Evolutionary conservation across 2,113 vertebrate species (phyloP).

Genomic region (Pan paniscus): DNA sequence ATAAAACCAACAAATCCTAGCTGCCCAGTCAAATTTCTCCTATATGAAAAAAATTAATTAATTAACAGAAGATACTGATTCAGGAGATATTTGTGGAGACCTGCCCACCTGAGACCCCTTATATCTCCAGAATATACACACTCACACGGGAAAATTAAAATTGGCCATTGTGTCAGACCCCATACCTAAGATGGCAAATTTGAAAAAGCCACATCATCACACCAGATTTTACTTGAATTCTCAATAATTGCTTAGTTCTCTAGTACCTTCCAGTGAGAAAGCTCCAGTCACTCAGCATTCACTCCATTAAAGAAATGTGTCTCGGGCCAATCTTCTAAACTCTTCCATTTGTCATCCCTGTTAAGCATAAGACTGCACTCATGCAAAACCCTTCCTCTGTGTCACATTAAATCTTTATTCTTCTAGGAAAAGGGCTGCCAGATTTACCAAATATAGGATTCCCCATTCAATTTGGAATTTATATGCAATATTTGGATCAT

Average conservation of each 20-base stretch:
- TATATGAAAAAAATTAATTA: slow-evolving; percentile 32
- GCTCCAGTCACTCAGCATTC: background rate
- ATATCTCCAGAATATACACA: background rate
- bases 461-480: background rate
- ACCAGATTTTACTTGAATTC: background rate
- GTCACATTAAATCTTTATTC: background rate
- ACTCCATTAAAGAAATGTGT: background rate
- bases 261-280: background rate
- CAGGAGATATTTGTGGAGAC: background rate
- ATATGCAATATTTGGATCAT: background rate
- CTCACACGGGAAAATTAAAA: background rate
- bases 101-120: background rate
- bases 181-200: background rate
- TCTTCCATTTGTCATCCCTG: background rate
- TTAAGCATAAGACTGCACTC: background rate
- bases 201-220: background rate
- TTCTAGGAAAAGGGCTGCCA: background rate
- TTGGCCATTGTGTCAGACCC: background rate
- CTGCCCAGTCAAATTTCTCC: background rate
- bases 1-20: slow-evolving; percentile 50
- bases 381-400: background rate
- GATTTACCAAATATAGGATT: background rate
- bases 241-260: background rate
- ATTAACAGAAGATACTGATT: slow-evolving; percentile 8
- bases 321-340: background rate